Base-by-base conservation (phyloP, 2,797 vertebrate species). In the Todus mexicanus region DNA sequence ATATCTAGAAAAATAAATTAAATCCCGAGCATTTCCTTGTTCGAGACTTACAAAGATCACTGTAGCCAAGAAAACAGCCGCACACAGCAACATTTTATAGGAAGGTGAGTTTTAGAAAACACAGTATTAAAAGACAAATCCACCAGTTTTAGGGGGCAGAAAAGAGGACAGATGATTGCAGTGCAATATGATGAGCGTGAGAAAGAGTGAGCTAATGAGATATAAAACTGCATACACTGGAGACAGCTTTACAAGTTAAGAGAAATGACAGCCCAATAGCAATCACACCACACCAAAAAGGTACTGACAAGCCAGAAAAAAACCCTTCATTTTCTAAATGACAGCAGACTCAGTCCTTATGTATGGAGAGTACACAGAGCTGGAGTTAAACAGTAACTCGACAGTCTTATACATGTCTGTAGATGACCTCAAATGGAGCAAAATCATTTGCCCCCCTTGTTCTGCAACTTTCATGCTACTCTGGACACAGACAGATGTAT, bases 381-480 rank as follows among this genome's bases (percentile, higher is more conserved):
- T 4, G 6, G 63, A 89, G 92, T 86, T 93, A 93, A 93, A 89
- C 71, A 90, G 77, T 92, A 94, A 95, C 95, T 57, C 19, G n/a
- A 59, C 12, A 40, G 74, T 12, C 51, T 26, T 12, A 65, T 35
- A 84, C 35, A 61, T 60, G 77, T 82, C 79, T 86, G 68, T 9
- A 69, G 37, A 87, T 40, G 6, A 53, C 40, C 78, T 64, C 60
- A 66, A 95, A 72, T 5, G 12, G 48, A 71, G 59, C 74, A 40
- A 56, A 84, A 70, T 10, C 31, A 43, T 18, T 72, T 15, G 2
- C 8, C 72, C 45, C 9, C 40, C 66, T 69, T 2, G 1, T 15
- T 56, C 35, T 29, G 7, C 26, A 31, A 37, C 1, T 3, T 42
- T 31, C 72, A 12, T 12, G 45, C 33, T 45, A 16, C 45, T 29